Evolutionary conservation across 2,113 vertebrate genomes (phyloP), one percentile per base, ranked within the genome.

Genomic region (Clupea harengus): DNA sequence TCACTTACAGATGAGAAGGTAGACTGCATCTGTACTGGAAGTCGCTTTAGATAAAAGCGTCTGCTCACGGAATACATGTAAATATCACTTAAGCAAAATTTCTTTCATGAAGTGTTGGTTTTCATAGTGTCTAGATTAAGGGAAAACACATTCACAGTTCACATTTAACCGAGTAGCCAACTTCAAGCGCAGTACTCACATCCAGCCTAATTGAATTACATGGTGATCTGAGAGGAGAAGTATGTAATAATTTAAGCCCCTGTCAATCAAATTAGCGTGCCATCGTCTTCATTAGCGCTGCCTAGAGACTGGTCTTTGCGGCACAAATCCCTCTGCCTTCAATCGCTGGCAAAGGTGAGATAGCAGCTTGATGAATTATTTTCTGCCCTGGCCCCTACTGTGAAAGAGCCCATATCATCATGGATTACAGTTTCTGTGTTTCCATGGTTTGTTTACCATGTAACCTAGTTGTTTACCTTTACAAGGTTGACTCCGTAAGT

Each of bases 201-300:
- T 82, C 32, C 47, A 84, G 50, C 82, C 85, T 82, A 86, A 88
- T 88, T 86, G 82, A 86, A 88, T 88, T 84, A 88, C 83, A 86
- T 39, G 80, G 80, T 47, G 64, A 81, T 78, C 50, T 52, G 84
- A 84, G 85, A 82, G 84, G 82, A 52, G 86, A 83, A 83, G 80
- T 81, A 84, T 46, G 44, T 82, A 86, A 75, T 39, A 64, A 88
- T 88, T 88, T 84, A 88, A 84, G 82, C 25, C 50, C 54, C 87
- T 88, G 87, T 64, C 87, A 88, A 86, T 88, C 87, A 84, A 82
- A 82, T 86, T 60, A 78, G 50, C 83, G 84, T 86, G 80, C 81
- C 57, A 44, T 44, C 57, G 85, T 81, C 83, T 86, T 88, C 81
- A 86, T 88, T 88, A 84, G 80, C 50, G 49, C 32, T 88, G 82